phyloP scores from a whole-genome alignment of 2,797 vertebrate genomes.

The Arremon aurantiirostris region DNA sequence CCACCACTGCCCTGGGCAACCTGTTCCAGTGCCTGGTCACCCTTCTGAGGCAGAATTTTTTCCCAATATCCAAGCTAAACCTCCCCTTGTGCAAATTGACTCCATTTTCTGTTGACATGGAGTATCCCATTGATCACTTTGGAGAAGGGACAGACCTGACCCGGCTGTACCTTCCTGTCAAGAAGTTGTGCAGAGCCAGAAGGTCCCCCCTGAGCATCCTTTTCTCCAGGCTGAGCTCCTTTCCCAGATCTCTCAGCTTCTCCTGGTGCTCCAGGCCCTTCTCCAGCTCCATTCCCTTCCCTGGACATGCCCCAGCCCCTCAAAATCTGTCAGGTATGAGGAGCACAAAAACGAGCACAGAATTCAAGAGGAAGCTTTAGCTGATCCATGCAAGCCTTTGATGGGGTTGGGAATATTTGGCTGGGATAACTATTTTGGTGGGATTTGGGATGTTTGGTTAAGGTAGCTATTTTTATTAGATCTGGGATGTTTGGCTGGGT shows the following conservation, averaged over 20 bases:
- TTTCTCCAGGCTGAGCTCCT: not conserved
- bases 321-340: rapidly evolving
- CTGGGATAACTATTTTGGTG: rapidly evolving
- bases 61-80: not conserved
- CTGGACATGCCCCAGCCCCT: rapidly evolving
- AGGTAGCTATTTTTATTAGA: too few relatives aligned
- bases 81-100: not conserved
- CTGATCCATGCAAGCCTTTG: not conserved
- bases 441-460: not conserved
- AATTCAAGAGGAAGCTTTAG: not conserved
- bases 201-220: not conserved
- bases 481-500: not conserved
- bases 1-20: not conserved
- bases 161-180: too few relatives aligned
- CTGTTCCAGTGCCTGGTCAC: not conserved
- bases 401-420: not conserved
- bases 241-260: rapidly evolving
- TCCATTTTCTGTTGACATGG: not conserved
- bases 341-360: not conserved
- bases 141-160: too few relatives aligned
- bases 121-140: too few relatives aligned
- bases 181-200: rapidly evolving
- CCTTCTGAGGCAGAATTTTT: not conserved
- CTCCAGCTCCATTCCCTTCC: not conserved
- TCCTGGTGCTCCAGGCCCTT: not conserved